A percentile compares a stretch with the other conserved stretches of the same genome.
Evolutionary conservation across 2,888 invertebrate species (phyloP).

Genomic region (Lasioglossum zephyrum): DNA sequence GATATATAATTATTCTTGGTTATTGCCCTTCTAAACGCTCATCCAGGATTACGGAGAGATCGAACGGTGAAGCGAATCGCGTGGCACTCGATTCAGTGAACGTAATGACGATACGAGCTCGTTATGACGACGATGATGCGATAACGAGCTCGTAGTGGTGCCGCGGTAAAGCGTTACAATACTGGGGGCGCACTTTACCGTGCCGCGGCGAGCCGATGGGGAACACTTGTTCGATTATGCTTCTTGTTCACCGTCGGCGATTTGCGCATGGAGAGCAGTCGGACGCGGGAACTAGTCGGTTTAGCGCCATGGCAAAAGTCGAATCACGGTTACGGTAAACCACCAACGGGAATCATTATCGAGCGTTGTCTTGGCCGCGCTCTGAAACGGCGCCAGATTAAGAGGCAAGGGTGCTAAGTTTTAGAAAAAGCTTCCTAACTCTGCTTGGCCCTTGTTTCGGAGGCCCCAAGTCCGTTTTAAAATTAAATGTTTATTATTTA

Average conservation of each 20-base stretch:
- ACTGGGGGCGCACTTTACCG: slow-evolving; percentile 21
- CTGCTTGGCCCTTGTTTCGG: too few species aligned
- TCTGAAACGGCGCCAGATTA: background rate
- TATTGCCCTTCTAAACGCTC: slow-evolving; percentile 28
- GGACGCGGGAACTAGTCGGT: slow-evolving; percentile 1
- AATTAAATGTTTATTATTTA: too few species aligned
- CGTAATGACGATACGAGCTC: slow-evolving; percentile 65
- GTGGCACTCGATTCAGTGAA: slow-evolving; percentile 51
- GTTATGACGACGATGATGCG: slow-evolving; percentile 65
- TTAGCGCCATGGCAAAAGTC: slow-evolving; percentile 20
- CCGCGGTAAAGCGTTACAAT: slow-evolving; percentile 37
- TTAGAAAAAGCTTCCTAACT: too few species aligned
- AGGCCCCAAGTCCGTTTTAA: too few species aligned
- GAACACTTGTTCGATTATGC: slow-evolving; percentile 39
- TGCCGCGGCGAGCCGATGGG: background rate
- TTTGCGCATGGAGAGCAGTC: slow-evolving; percentile 15
- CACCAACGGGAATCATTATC: slow-evolving; percentile 28
- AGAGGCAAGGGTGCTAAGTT: too few species aligned
- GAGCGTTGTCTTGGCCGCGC: background rate
- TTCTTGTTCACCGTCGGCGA: slow-evolving; percentile 29
- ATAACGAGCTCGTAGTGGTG: slow-evolving; percentile 58
- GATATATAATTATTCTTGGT: slow-evolving; percentile 33
- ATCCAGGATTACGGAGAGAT: slow-evolving; percentile 42
- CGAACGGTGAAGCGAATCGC: slow-evolving; percentile 46
- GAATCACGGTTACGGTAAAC: slow-evolving; percentile 50